phyloP scores from a whole-genome alignment of 2,888 invertebrate genomes.

The Melanophora roralis region DNA sequence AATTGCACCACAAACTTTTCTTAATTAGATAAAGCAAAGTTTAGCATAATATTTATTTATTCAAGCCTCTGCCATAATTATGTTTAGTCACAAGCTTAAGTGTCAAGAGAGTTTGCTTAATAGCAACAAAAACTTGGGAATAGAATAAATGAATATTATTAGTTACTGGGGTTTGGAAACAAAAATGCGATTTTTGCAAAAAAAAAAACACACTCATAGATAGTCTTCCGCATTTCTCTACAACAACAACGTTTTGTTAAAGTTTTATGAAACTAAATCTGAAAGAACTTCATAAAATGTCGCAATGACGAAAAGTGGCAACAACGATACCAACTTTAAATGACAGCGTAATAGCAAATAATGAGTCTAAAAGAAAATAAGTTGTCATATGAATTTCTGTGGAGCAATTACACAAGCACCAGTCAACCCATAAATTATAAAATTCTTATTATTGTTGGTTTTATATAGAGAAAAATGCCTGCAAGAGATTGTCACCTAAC shows the following conservation, averaged over 20 bases:
- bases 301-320: constrained; percentile 5
- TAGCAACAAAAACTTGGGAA: background rate
- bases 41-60: constrained; percentile 3
- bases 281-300: background rate
- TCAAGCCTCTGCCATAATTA: constrained; percentile 24
- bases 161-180: background rate
- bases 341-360: background rate
- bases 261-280: constrained; percentile 17
- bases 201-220: background rate
- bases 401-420: no score
- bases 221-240: background rate
- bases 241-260: no score
- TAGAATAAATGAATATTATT: background rate
- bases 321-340: background rate
- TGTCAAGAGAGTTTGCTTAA: constrained; percentile 7
- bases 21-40: background rate
- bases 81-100: constrained; percentile 17
- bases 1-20: no score
- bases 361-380: background rate
- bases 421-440: no score
- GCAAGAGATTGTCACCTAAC: no score
- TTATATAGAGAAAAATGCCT: no score
- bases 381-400: no score
- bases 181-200: no score
- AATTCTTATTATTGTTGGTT: no score